phyloP scores from a whole-genome alignment of 2,113 vertebrate species.

The Cephalophus harveyi region DNA sequence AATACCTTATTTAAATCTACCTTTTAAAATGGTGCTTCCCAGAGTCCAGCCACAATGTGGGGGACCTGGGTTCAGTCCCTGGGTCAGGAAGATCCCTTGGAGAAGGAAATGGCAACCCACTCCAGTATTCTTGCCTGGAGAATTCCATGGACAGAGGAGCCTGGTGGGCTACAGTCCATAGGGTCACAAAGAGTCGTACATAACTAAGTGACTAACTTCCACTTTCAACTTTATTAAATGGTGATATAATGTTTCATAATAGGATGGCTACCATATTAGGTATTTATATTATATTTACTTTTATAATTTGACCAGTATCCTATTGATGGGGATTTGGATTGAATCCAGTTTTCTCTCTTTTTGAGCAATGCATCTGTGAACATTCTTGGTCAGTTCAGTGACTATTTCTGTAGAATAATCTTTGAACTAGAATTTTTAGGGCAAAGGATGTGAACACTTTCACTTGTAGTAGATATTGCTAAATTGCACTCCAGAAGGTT shows the following conservation, averaged over 20 bases:
- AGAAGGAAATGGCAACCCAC: not conserved
- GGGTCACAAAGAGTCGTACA: not conserved
- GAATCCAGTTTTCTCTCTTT: not conserved
- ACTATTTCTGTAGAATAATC: conserved; percentile 23
- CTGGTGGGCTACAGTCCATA: not conserved
- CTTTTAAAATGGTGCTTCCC: not conserved
- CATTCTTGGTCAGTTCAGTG: not conserved
- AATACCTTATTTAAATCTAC: not conserved
- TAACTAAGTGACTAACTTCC: not conserved
- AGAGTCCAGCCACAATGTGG: not conserved
- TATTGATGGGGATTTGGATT: not conserved
- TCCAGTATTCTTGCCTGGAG: not conserved
- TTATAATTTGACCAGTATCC: not conserved
- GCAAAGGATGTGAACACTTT: conserved; percentile 10
- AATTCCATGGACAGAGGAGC: not conserved
- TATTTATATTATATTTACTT: not conserved
- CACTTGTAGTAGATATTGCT: conserved; percentile 16
- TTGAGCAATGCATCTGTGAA: not conserved
- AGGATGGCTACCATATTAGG: not conserved
- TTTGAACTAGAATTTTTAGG: conserved; percentile 35
- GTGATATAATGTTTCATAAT: not conserved
- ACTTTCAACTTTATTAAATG: not conserved
- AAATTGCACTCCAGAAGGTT: conserved; percentile 57
- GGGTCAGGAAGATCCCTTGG: not conserved
- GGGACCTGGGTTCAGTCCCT: not conserved